phyloP scores from a whole-genome alignment of 2,113 vertebrate genomes.

The Pluvianellus socialis region DNA sequence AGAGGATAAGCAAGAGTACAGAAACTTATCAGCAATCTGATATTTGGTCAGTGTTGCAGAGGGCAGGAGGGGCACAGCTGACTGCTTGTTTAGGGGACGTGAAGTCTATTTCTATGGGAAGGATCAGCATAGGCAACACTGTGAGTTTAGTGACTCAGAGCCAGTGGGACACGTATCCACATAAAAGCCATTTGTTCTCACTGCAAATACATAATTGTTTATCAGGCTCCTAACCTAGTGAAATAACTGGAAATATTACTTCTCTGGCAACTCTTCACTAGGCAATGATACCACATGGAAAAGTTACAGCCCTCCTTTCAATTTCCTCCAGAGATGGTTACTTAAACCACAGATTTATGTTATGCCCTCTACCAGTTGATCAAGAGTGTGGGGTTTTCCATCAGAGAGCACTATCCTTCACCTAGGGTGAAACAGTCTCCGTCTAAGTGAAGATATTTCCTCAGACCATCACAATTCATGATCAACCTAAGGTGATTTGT shows the following conservation, averaged over 20 bases:
- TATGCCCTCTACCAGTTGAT: not conserved
- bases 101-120: not conserved
- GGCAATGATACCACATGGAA: not conserved
- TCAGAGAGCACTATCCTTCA: not conserved
- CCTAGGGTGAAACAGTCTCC: not conserved
- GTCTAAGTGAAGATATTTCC: not conserved
- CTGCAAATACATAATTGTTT: not conserved
- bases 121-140: not conserved
- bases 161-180: not conserved
- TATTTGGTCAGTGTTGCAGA: not conserved
- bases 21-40: not conserved
- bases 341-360: accelerated
- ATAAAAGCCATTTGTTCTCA: not conserved
- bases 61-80: not conserved
- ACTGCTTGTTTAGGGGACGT: accelerated
- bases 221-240: not conserved
- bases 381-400: not conserved
- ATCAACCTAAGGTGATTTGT: not conserved
- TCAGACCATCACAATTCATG: not conserved
- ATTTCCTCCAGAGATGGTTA: not conserved
- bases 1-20: not conserved
- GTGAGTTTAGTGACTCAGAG: not conserved
- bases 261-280: not conserved
- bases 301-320: not conserved
- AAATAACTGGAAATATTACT: not conserved